A percentile compares a stretch with the other conserved stretches of the same genome.
These are phyloP conservation scores for Nephrotoma guestfalica DNA, from an alignment of 2,888 invertebrate genomes.

Conservation along the genomic window DNA sequence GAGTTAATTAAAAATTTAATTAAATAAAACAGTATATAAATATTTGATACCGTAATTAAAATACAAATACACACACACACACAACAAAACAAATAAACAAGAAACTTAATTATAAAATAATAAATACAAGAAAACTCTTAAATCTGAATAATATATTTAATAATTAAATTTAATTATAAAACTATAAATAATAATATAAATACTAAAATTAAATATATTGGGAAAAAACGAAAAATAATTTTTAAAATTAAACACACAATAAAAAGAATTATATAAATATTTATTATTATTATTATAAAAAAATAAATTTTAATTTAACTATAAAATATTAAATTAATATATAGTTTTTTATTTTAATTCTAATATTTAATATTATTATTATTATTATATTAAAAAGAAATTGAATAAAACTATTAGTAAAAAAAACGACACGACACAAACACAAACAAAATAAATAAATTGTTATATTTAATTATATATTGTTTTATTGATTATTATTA, in stretches of 20 bases:
- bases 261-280: not conserved
- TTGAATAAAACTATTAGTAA: not conserved
- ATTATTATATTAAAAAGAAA: not conserved
- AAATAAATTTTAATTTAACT: not conserved
- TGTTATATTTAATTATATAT: not conserved
- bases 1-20: not conserved
- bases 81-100: not conserved
- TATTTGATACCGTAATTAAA: not conserved
- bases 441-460: not conserved
- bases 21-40: not conserved
- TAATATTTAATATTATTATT: not conserved
- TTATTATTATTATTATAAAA: not conserved
- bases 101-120: not conserved
- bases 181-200: not conserved
- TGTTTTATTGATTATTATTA: not conserved
- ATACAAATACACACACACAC: not conserved
- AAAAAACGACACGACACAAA: not conserved
- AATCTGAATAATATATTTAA: not conserved
- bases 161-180: not conserved
- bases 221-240: not conserved
- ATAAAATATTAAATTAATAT: not conserved
- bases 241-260: not conserved
- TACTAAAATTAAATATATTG: not conserved
- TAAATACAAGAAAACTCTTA: not conserved
- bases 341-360: not conserved